Conservation (phyloP, 2,888 invertebrate species). For the Amiota communis region DNA sequence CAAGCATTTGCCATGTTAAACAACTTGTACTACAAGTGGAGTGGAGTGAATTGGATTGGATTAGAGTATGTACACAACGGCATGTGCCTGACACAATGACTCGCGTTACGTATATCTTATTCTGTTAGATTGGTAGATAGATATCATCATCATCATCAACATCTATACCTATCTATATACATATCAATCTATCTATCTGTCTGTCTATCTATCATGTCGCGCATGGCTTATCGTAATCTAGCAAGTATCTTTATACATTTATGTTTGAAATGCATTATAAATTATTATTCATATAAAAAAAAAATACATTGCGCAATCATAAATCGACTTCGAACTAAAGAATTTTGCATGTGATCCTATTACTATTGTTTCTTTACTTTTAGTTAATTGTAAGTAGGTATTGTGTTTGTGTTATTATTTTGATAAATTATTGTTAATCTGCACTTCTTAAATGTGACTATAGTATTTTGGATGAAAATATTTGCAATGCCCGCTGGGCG, state of each 20-base stretch:
- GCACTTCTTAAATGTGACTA: not conserved
- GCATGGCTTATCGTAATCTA: not conserved
- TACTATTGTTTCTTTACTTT: not conserved
- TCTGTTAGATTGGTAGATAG: not conserved
- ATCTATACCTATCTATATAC: no score
- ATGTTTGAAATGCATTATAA: conserved; percentile 1
- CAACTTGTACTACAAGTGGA: not conserved
- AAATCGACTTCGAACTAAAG: no score
- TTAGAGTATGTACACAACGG: not conserved
- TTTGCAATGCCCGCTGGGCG: conserved; percentile 24
- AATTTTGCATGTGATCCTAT: not conserved
- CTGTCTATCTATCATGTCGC: conserved; percentile 1
- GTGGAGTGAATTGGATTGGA: no score
- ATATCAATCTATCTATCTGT: no score
- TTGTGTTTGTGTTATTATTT: not conserved
- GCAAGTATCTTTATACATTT: not conserved
- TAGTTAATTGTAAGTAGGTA: not conserved
- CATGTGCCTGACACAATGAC: conserved; percentile 18
- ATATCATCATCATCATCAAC: no score
- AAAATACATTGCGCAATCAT: no score
- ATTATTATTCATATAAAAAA: not conserved
- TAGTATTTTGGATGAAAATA: not conserved
- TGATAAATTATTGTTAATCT: conserved; percentile 5
- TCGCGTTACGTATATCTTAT: not conserved
- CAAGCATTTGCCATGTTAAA: not conserved